Base-by-base conservation (phyloP, 2,797 vertebrate species). In the Lagocephalus sceleratus region DNA sequence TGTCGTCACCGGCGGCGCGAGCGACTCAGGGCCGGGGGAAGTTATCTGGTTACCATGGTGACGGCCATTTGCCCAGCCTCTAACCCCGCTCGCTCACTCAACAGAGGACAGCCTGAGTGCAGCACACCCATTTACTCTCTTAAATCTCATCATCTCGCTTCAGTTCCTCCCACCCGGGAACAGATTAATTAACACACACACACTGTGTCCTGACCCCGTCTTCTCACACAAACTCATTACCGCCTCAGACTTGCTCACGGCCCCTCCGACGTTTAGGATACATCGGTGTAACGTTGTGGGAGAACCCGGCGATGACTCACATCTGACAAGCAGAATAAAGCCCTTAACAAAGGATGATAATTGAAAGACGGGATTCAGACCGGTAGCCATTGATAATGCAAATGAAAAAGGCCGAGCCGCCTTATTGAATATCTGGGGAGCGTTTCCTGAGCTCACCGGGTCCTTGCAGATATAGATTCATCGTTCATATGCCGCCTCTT, bases 111-210 rank as follows among this genome's bases (percentile, higher is more conserved):
- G 86, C 86, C 88, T 84, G 78, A 87, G 86, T 87, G 83, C 84
- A 83, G 84, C 83, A 82, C 82, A 86, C 85, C 88, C 87, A 90
- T 88, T 90, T 88, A 90, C 87, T 88, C 86, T 87, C 86, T 90
- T 90, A 90, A 90, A 90, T 90, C 87, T 90, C 88, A 90, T 90
- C 88, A 90, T 90, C 88, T 88, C 86, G 87, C 88, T 87, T 90
- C 88, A 90, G 86, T 90, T 90, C 87, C 88, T 88, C 88, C 85
- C 88, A 88, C 86, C 88, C 88, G 85, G 88, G 88, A 90, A 88
- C 85, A 90, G 87, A 90, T 90, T 89, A 89, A 90, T 90, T 88
- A 88, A 90, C 88, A 89, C 86, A 90, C 87, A 86, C 87, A 90
- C 86, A 90, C 87, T 85, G 85, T 87, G 87, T 88, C 88, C 86